These are phyloP conservation scores for Serranus cabrilla DNA, from an alignment of 2,797 vertebrate genomes.

Conservation along the genomic window DNA sequence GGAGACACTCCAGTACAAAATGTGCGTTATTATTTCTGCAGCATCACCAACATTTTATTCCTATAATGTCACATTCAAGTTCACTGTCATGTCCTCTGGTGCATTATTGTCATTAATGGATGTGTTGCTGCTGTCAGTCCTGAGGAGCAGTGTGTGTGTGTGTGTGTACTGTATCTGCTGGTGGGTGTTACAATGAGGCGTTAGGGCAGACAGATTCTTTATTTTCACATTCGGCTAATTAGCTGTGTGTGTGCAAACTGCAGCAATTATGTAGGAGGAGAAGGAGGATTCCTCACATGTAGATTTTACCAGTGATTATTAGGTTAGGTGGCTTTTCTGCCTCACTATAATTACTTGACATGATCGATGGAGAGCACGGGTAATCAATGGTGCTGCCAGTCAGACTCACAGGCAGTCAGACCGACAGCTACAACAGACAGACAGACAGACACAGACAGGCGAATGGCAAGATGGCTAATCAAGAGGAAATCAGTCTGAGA, in stretches of 20 bases:
- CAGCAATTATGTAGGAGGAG: slow-evolving; percentile 39
- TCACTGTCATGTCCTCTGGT: slow-evolving; percentile 61
- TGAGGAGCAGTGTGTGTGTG: slow-evolving; percentile 5
- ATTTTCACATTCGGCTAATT: slow-evolving; percentile 63
- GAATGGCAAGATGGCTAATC: slow-evolving; percentile 58
- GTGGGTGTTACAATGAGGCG: slow-evolving; percentile 46
- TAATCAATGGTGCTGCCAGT: slow-evolving; percentile 77
- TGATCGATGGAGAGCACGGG: slow-evolving; percentile 72
- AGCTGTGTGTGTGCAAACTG: slow-evolving; percentile 49
- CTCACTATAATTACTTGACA: slow-evolving; percentile 75
- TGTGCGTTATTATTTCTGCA: slow-evolving; percentile 59
- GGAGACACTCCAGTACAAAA: slow-evolving; percentile 60
- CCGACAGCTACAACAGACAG: slow-evolving; percentile 17
- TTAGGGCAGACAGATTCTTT: slow-evolving; percentile 39
- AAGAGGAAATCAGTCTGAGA: slow-evolving; percentile 64
- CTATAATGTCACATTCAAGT: slow-evolving; percentile 47
- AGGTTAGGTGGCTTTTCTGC: slow-evolving; percentile 72
- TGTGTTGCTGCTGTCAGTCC: slow-evolving; percentile 55
- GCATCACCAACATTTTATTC: slow-evolving; percentile 38
- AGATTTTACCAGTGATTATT: slow-evolving; percentile 68
- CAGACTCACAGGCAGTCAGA: slow-evolving; percentile 34
- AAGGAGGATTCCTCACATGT: slow-evolving; percentile 51
- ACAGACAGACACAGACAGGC: slow-evolving; percentile 17
- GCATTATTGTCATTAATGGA: slow-evolving; percentile 61
- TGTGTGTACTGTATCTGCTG: slow-evolving; percentile 21